These are phyloP conservation scores for Trichomycterus rosablanca DNA, from an alignment of 2,113 vertebrate genomes.

Conservation along the genomic window DNA sequence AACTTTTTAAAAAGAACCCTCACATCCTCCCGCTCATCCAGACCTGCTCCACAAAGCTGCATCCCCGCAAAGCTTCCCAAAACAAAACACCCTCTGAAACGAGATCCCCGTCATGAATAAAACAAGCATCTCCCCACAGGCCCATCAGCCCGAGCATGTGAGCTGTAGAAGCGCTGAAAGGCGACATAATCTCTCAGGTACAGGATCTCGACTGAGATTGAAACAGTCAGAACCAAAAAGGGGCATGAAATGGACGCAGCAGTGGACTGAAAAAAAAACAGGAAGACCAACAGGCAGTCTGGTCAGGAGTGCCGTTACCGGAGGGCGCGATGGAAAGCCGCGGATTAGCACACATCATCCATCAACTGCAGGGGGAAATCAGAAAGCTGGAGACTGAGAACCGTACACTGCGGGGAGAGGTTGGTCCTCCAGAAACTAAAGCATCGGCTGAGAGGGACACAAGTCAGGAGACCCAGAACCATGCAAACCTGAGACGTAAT, in stretches of 20 bases:
- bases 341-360: slow-evolving; percentile 74
- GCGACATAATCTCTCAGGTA: slow-evolving; percentile 60
- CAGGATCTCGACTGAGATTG: slow-evolving; percentile 58
- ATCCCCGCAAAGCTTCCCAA: slow-evolving; percentile 19
- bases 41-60: slow-evolving; percentile 39
- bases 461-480: slow-evolving; percentile 42
- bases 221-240: slow-evolving; percentile 29
- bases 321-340: slow-evolving; percentile 70
- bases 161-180: slow-evolving; percentile 69
- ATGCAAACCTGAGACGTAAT: slow-evolving; percentile 50
- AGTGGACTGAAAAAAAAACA: neutral
- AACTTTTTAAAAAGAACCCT: no score
- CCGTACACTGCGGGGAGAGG: slow-evolving; percentile 65
- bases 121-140: slow-evolving; percentile 68
- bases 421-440: slow-evolving; percentile 38
- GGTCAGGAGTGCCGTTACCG: no score
- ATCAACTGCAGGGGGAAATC: slow-evolving; percentile 81
- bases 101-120: slow-evolving; percentile 82
- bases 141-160: slow-evolving; percentile 58
- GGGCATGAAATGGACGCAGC: slow-evolving; percentile 24
- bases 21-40: slow-evolving; percentile 38
- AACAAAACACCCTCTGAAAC: slow-evolving; percentile 66
- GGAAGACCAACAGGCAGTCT: no score
- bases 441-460: slow-evolving; percentile 7
- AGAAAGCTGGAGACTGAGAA: slow-evolving; percentile 81